Percentiles rank a stretch among this genome's conserved stretches.
These are phyloP conservation scores for Drosophila neocordata DNA, from an alignment of 1,140 invertebrate genomes.

Conservation along the genomic window DNA sequence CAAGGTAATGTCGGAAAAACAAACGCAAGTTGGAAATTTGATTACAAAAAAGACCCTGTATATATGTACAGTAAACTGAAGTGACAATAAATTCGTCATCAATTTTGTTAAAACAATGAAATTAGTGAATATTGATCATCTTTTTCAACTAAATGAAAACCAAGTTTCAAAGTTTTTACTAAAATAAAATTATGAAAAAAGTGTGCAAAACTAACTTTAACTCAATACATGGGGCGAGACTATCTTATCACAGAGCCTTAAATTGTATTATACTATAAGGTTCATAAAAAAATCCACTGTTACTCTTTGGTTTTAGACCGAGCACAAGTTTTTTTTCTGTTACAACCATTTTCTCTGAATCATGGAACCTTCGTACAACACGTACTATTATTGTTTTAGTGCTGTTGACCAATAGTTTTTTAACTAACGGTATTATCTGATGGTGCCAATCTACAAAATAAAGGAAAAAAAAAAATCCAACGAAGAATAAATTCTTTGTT, in stretches of 20 bases:
- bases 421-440: conserved; percentile 32
- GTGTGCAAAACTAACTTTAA: conserved; percentile 30
- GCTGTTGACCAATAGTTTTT: conserved; percentile 28
- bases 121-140: not conserved
- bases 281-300: conserved; percentile 25
- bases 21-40: not conserved
- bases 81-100: conserved; percentile 6
- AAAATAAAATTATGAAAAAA: conserved; percentile 5
- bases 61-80: not conserved
- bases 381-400: not conserved
- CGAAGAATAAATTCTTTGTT: conserved; percentile 46
- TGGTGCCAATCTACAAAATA: conserved; percentile 26
- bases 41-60: conserved; percentile 3
- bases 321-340: conserved; percentile 14
- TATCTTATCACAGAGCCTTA: conserved; percentile 64
- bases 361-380: conserved; percentile 25
- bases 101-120: not conserved
- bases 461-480: conserved; percentile 11
- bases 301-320: no score
- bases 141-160: no score
- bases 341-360: conserved; percentile 41
- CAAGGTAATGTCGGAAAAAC: conserved; percentile 45
- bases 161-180: not conserved
- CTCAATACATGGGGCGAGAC: conserved; percentile 13
- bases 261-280: conserved; percentile 35